phyloP scores from a whole-genome alignment of 1,140 invertebrate genomes.

The Drosophila triauraria region DNA sequence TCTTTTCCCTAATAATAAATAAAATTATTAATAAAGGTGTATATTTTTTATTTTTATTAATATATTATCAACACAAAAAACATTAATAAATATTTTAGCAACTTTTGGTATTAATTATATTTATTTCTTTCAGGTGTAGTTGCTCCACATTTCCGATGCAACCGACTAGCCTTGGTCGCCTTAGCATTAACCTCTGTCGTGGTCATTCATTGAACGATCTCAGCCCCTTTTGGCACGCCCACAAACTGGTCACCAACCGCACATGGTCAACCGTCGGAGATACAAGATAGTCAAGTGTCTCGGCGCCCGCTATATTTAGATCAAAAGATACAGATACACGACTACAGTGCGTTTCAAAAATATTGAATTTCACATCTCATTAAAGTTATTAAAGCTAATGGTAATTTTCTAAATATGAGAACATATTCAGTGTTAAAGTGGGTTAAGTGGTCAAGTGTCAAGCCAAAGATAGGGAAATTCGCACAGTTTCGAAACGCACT shows the following conservation, averaged over 20 bases:
- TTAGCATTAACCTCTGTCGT: constrained; percentile 54
- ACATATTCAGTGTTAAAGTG: constrained; percentile 18
- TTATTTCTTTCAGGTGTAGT: background rate
- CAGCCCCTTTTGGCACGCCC: constrained; percentile 49
- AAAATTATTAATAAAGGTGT: too few species aligned
- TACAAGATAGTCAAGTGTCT: constrained; percentile 46
- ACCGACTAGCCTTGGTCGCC: constrained; percentile 22
- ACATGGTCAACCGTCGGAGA: constrained; percentile 67
- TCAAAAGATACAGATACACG: constrained; percentile 48
- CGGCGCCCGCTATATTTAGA: constrained; percentile 69
- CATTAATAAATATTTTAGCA: too few species aligned
- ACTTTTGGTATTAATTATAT: too few species aligned
- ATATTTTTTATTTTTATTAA: too few species aligned
- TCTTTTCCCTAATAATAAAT: too few species aligned
- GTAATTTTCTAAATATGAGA: constrained; percentile 3
- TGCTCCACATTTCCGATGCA: constrained; percentile 38
- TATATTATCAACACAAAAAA: too few species aligned
- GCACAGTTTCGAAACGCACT: constrained; percentile 18
- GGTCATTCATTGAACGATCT: constrained; percentile 46
- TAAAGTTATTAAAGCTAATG: constrained; percentile 34
- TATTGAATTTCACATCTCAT: constrained; percentile 38
- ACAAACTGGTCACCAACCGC: constrained; percentile 45
- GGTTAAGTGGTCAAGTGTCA: constrained; percentile 12
- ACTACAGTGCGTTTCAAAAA: constrained; percentile 48
- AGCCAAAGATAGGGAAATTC: background rate